These are phyloP conservation scores for Perca fluviatilis DNA, from an alignment of 2,113 vertebrate genomes.

Conservation along the genomic window DNA sequence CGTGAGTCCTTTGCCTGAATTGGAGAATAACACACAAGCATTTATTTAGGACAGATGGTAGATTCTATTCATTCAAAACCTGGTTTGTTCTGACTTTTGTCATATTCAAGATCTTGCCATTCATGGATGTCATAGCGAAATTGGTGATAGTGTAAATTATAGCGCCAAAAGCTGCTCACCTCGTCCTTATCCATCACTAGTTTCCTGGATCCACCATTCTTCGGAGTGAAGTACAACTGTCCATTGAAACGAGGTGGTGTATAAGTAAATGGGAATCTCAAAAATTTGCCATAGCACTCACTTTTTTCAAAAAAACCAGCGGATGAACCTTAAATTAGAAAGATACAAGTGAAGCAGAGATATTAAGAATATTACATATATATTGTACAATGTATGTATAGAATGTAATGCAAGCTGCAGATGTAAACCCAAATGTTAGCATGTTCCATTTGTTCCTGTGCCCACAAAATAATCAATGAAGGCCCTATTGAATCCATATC, in stretches of 20 bases:
- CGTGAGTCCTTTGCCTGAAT: slow-evolving; percentile 53
- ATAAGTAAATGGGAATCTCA: rapidly evolving
- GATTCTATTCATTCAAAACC: background rate
- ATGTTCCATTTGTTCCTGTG: background rate
- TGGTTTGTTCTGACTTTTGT: background rate
- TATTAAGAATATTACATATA: no score
- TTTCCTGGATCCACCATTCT: background rate
- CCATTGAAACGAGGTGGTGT: rapidly evolving
- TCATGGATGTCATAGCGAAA: background rate
- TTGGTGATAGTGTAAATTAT: background rate
- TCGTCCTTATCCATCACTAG: background rate
- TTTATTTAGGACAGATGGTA: background rate
- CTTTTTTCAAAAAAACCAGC: rapidly evolving
- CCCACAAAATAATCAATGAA: background rate
- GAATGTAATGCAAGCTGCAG: background rate
- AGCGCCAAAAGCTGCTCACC: slow-evolving; percentile 34
- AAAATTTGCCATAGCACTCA: slow-evolving; percentile 25
- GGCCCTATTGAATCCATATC: background rate
- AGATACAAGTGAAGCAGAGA: background rate
- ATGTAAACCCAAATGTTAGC: background rate
- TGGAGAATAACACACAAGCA: slow-evolving; percentile 12
- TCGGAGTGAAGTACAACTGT: slow-evolving; percentile 49
- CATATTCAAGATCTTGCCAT: background rate
- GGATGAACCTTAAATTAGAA: slow-evolving; percentile 37
- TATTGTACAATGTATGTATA: no score